Evolutionary conservation across 2,797 vertebrate species (phyloP).

Genomic region (Bufotes viridis): DNA sequence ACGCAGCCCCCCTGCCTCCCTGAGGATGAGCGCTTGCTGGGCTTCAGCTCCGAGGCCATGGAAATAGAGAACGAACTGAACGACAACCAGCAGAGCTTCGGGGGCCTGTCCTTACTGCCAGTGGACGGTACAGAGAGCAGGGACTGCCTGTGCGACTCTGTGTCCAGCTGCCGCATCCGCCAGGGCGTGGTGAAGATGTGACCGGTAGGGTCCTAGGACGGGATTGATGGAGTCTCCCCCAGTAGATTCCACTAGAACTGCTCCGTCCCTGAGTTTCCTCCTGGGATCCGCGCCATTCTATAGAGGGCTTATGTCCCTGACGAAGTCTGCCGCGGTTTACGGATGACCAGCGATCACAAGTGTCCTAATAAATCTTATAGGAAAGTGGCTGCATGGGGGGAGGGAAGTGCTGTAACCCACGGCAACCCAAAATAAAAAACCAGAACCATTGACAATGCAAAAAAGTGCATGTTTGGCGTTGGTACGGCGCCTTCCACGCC

Average conservation of each 20-base stretch:
- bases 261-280: background rate
- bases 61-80: constrained; percentile 77
- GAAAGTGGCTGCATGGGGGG: background rate
- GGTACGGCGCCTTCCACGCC: background rate
- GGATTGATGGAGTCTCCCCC: background rate
- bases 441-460: constrained; percentile 3
- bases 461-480: background rate
- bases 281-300: background rate
- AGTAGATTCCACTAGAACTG: background rate
- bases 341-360: background rate
- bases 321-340: background rate
- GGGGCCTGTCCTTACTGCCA: constrained; percentile 32
- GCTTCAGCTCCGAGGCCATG: constrained; percentile 76
- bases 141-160: constrained; percentile 67
- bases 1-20: constrained; percentile 61
- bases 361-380: background rate
- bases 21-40: constrained; percentile 61
- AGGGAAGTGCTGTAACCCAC: background rate
- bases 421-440: background rate
- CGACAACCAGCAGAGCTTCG: constrained; percentile 66
- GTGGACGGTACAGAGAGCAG: constrained; percentile 64
- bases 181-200: constrained; percentile 71
- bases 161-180: constrained; percentile 68
- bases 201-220: constrained; percentile 36
- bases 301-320: too few relatives aligned